Evolutionary conservation across 2,113 vertebrate genomes (phyloP).

Genomic region (Lampris megalopsis): DNA sequence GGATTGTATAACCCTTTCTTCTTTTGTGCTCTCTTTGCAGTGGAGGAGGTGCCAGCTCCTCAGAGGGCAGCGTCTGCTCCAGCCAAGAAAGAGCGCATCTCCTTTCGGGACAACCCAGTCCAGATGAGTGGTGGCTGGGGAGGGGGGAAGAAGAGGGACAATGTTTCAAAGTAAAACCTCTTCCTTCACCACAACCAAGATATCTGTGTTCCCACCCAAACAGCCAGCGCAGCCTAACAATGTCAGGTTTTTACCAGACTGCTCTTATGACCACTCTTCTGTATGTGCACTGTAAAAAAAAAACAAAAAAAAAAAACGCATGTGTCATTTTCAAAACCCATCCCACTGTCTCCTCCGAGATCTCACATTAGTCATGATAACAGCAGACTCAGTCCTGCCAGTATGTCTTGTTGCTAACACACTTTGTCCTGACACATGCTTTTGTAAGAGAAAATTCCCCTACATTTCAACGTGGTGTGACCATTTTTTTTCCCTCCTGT

Average conservation of each 20-base stretch:
- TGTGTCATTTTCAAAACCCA: no score
- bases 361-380: no score
- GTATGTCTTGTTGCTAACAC: no score
- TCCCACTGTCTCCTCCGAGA: no score
- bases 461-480: slow-evolving; percentile 9
- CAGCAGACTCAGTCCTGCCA: no score
- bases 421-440: not conserved
- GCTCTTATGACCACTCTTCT: no score
- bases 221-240: not conserved
- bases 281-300: no score
- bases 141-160: slow-evolving; percentile 88
- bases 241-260: slow-evolving; percentile 4
- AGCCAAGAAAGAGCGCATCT: slow-evolving; percentile 85
- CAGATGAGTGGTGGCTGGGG: slow-evolving; percentile 92
- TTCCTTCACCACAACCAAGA: not conserved
- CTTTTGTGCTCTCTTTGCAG: slow-evolving; percentile 77
- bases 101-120: slow-evolving; percentile 87
- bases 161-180: slow-evolving; percentile 65
- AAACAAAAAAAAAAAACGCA: no score
- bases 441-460: not conserved
- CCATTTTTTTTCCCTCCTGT: not conserved
- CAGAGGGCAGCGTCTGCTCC: slow-evolving; percentile 72
- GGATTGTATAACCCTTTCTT: slow-evolving; percentile 20
- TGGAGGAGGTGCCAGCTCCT: slow-evolving; percentile 77
- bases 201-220: not conserved